Evolutionary conservation across 2,797 vertebrate genomes (phyloP).

Genomic region (Sebastes oblongus): DNA sequence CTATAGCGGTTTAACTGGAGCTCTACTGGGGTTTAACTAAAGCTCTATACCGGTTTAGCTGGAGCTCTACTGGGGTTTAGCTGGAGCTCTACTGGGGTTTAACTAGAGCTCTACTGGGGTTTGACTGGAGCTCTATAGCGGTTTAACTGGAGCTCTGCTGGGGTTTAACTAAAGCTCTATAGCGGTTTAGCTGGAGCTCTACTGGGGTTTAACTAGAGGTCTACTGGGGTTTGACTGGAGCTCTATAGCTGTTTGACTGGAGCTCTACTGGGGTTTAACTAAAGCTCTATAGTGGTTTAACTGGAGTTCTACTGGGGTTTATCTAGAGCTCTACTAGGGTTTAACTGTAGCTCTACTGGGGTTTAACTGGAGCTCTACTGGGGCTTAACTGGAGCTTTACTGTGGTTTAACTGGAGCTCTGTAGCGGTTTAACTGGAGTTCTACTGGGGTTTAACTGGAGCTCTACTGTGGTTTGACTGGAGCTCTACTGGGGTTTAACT

Average conservation of each 20-base stretch:
- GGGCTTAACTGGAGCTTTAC: no score
- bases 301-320: conserved; percentile 49
- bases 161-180: not conserved
- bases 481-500: no score
- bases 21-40: no score
- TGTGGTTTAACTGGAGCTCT: not conserved
- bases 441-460: not conserved
- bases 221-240: no score
- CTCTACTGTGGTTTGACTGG: not conserved
- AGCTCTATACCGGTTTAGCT: conserved; percentile 30
- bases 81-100: no score
- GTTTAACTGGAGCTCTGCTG: conserved; percentile 49
- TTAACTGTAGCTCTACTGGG: no score
- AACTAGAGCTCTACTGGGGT: no score
- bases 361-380: not conserved
- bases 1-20: no score
- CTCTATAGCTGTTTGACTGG: no score
- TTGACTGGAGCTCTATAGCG: no score
- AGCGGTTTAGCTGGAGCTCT: no score
- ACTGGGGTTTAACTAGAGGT: no score
- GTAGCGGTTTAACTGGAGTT: conserved; percentile 58
- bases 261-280: not conserved
- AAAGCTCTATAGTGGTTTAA: accelerated
- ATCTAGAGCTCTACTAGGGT: not conserved
- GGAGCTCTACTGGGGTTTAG: conserved; percentile 17